phyloP scores from a whole-genome alignment of 2,113 vertebrate genomes.

The Gasterosteus aculeatus region DNA sequence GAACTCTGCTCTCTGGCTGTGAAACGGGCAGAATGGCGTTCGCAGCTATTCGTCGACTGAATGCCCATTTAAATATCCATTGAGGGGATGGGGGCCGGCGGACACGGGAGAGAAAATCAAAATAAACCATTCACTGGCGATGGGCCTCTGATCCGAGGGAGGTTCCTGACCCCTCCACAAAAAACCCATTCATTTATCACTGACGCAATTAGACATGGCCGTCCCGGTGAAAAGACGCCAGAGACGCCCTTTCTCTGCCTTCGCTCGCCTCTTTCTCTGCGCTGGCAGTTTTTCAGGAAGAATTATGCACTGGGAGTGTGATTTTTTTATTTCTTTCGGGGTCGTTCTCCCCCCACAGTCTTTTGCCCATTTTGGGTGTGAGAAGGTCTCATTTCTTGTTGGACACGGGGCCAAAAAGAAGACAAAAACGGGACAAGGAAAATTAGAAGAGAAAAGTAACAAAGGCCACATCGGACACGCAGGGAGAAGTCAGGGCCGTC shows the following conservation, averaged over 20 bases:
- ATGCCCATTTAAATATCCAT: conserved; percentile 63
- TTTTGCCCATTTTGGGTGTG: conserved; percentile 62
- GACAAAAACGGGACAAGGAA: conserved; percentile 43
- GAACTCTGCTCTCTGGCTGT: not conserved
- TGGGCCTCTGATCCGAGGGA: conserved; percentile 72
- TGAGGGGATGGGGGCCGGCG: conserved; percentile 44
- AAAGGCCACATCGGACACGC: conserved; percentile 71
- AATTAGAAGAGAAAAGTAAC: conserved; percentile 55
- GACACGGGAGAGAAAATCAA: conserved; percentile 45
- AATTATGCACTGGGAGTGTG: conserved; percentile 64
- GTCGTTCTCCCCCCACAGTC: not conserved
- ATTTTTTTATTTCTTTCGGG: conserved; percentile 20
- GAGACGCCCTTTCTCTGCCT: conserved; percentile 58
- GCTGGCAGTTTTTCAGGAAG: conserved; percentile 61
- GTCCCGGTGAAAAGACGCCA: conserved; percentile 70
- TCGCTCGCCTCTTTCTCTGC: conserved; percentile 41
- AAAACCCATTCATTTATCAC: conserved; percentile 79
- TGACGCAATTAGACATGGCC: conserved; percentile 82
- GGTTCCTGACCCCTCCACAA: conserved; percentile 71
- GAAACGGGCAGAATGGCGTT: conserved; percentile 3
- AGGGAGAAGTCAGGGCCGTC: conserved; percentile 61
- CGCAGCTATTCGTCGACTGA: conserved; percentile 41
- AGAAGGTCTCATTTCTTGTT: conserved; percentile 69
- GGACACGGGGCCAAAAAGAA: conserved; percentile 48
- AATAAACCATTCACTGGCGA: conserved; percentile 68